These are phyloP conservation scores for Ridgeia piscesae DNA, from an alignment of 1,140 invertebrate genomes.

Conservation along the genomic window DNA sequence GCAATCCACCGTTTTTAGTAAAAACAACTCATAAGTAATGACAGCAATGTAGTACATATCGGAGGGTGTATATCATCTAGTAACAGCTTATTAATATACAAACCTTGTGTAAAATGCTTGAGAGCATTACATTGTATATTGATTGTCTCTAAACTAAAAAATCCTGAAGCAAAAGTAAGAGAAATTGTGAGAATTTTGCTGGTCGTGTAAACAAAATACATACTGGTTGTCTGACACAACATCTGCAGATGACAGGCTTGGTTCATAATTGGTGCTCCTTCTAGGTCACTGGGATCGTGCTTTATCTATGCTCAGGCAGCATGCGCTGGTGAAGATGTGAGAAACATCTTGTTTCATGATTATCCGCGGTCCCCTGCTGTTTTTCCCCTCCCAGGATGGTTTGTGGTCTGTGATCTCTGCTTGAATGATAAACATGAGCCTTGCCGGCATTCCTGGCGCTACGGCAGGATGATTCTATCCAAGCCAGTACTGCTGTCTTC, in stretches of 20 bases:
- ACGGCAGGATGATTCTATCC: neutral
- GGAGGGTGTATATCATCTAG: too few species aligned
- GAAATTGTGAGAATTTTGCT: neutral
- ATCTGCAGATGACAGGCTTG: neutral
- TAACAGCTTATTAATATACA: too few species aligned
- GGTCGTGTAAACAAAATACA: neutral
- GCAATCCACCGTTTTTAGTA: too few species aligned
- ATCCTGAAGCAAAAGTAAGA: neutral
- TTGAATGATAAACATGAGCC: neutral
- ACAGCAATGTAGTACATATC: too few species aligned
- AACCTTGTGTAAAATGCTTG: too few species aligned
- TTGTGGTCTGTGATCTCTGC: neutral
- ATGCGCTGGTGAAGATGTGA: neutral
- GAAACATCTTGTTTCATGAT: constrained; percentile 6
- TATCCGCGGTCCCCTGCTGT: neutral
- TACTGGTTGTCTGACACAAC: neutral
- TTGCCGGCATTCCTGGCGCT: neutral
- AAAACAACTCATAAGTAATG: too few species aligned
- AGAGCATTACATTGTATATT: too few species aligned
- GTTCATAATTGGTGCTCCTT: neutral
- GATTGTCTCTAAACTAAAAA: neutral
- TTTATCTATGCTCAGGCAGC: neutral
- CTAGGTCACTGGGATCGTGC: neutral
- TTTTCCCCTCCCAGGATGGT: neutral
- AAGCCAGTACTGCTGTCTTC: neutral